A percentile compares a stretch with the other conserved stretches of the same genome.
These are phyloP conservation scores for Carassius gibelio DNA, from an alignment of 2,113 vertebrate species.

Conservation along the genomic window DNA sequence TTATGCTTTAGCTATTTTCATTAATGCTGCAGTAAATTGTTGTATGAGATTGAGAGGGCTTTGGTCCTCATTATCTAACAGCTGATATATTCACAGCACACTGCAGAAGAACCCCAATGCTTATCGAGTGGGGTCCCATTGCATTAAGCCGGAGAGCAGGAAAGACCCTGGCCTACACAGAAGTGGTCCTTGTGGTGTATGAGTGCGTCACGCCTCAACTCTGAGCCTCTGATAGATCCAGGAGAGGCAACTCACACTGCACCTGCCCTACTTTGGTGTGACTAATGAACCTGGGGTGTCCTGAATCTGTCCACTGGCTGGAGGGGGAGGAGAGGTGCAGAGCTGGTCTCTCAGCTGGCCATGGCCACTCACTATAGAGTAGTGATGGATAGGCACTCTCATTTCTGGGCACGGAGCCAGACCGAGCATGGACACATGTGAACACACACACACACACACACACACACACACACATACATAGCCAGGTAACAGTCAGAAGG, in stretches of 20 bases:
- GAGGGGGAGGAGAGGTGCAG: constrained; percentile 25
- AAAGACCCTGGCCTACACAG: constrained; percentile 5
- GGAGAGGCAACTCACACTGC: constrained; percentile 61
- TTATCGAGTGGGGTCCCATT: constrained; percentile 15
- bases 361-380: background rate
- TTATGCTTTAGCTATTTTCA: constrained; percentile 72
- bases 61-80: constrained; percentile 53
- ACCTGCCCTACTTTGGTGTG: constrained; percentile 76
- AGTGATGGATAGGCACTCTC: constrained; percentile 53
- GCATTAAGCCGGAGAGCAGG: background rate
- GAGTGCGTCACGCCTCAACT: background rate
- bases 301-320: constrained; percentile 71
- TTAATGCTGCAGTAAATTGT: constrained; percentile 77
- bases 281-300: constrained; percentile 76
- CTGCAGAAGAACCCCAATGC: constrained; percentile 8
- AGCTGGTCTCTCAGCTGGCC: constrained; percentile 46
- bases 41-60: constrained; percentile 68
- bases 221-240: constrained; percentile 38
- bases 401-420: constrained; percentile 40
- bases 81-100: constrained; percentile 43
- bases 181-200: background rate
- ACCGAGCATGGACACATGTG: constrained; percentile 14
- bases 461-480: background rate
- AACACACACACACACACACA: background rate
- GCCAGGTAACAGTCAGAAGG: constrained; percentile 33